Conservation (phyloP, 2,113 vertebrate species). For the Spheniscus mendiculus region DNA sequence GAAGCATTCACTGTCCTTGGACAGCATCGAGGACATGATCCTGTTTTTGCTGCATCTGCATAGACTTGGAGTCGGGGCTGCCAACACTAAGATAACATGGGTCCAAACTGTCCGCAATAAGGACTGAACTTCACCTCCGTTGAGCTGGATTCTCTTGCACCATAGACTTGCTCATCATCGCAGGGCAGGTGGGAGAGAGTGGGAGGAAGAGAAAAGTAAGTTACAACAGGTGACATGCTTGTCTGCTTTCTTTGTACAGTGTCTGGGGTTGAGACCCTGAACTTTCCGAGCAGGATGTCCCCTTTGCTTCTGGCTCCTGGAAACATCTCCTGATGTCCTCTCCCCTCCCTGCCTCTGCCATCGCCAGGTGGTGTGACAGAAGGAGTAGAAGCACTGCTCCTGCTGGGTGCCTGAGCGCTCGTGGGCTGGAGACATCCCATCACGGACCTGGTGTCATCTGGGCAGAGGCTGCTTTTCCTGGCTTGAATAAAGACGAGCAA, state of each 20-base stretch:
- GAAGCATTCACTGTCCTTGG: neutral
- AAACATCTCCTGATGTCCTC: neutral
- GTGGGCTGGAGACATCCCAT: neutral
- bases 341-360: neutral
- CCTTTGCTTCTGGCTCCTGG: neutral
- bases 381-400: neutral
- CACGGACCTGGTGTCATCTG: accelerated
- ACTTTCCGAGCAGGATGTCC: accelerated
- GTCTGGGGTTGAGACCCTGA: neutral
- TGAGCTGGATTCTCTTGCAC: neutral
- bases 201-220: neutral
- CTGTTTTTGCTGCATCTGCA: neutral
- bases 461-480: neutral
- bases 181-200: too few species aligned
- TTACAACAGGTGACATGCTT: accelerated
- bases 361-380: neutral
- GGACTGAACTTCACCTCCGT: accelerated
- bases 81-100: accelerated
- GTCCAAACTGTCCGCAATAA: neutral
- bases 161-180: neutral
- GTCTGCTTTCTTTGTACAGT: accelerated
- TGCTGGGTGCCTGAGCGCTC: neutral
- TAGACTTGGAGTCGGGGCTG: neutral
- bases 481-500: neutral
- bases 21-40: neutral